Percentiles rank a stretch among this genome's conserved stretches.
Evolutionary conservation across 2,888 invertebrate species (phyloP).

Genomic region (Aleiodes testaceus): DNA sequence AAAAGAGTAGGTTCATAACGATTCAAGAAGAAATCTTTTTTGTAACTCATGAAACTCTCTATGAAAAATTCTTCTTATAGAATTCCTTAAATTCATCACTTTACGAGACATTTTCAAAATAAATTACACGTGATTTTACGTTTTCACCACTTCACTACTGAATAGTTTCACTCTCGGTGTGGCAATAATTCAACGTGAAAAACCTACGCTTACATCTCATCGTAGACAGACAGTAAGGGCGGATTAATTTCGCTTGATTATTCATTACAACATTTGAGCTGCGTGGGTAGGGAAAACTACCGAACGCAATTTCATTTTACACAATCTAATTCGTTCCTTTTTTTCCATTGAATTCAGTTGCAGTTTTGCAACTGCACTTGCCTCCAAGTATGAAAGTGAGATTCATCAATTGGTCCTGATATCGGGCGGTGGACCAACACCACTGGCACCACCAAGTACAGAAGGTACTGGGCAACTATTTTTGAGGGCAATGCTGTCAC

Average conservation of each 20-base stretch:
- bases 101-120: too few species aligned
- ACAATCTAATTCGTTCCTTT: constrained; percentile 30
- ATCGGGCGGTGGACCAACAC: constrained; percentile 81
- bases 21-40: too few species aligned
- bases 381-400: constrained; percentile 75
- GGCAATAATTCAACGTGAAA: constrained; percentile 13
- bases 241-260: constrained; percentile 35
- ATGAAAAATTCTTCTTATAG: too few species aligned
- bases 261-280: constrained; percentile 38
- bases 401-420: constrained; percentile 79
- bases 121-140: too few species aligned
- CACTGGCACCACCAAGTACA: constrained; percentile 77
- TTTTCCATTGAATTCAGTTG: constrained; percentile 72
- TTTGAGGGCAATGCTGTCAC: constrained; percentile 74
- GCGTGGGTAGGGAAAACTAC: constrained; percentile 43
- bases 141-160: too few species aligned
- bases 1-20: too few species aligned
- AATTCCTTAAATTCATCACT: too few species aligned
- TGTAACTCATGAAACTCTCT: too few species aligned
- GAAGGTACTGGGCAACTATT: constrained; percentile 75
- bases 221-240: constrained; percentile 32
- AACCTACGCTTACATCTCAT: constrained; percentile 44
- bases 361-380: constrained; percentile 78
- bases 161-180: constrained; percentile 1
- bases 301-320: constrained; percentile 20